Conservation (phyloP, 1,140 invertebrate genomes). For the Calycopis cecrops region DNA sequence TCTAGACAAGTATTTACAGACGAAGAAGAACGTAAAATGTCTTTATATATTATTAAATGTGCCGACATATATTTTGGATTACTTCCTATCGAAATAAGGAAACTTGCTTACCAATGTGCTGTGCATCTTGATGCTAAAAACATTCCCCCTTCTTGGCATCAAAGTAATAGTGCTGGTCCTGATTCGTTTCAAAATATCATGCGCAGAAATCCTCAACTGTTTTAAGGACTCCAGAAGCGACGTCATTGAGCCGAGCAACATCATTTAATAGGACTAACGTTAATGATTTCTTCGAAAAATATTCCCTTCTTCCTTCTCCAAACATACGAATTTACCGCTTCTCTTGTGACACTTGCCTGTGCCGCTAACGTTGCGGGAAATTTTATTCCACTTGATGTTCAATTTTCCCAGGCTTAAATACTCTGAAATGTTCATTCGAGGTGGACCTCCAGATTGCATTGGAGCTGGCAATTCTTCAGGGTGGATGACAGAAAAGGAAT, state of each 20-base stretch:
- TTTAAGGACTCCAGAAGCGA: no score
- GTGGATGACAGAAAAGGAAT: conserved; percentile 40
- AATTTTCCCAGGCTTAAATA: conserved; percentile 46
- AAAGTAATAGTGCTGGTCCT: not conserved
- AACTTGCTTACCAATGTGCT: conserved; percentile 10
- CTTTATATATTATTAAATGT: conserved; percentile 12
- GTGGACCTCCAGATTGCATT: conserved; percentile 28
- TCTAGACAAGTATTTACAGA: conserved; percentile 12
- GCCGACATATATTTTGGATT: conserved; percentile 15
- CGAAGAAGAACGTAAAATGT: conserved; percentile 13
- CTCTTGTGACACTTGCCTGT: conserved; percentile 35
- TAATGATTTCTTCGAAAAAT: no score
- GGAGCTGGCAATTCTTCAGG: conserved; percentile 34
- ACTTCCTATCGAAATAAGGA: conserved; percentile 1
- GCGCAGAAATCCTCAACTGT: no score
- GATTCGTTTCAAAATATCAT: no score
- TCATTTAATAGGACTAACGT: no score
- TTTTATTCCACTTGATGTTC: conserved; percentile 41
- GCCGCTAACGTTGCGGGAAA: conserved; percentile 32
- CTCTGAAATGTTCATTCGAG: conserved; percentile 29
- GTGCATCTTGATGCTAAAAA: conserved; percentile 4
- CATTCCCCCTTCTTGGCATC: not conserved
- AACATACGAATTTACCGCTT: no score
- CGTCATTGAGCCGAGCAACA: no score
- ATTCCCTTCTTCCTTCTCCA: no score